Conservation (phyloP, 2,888 invertebrate species). For the Tortricodes alternella region DNA sequence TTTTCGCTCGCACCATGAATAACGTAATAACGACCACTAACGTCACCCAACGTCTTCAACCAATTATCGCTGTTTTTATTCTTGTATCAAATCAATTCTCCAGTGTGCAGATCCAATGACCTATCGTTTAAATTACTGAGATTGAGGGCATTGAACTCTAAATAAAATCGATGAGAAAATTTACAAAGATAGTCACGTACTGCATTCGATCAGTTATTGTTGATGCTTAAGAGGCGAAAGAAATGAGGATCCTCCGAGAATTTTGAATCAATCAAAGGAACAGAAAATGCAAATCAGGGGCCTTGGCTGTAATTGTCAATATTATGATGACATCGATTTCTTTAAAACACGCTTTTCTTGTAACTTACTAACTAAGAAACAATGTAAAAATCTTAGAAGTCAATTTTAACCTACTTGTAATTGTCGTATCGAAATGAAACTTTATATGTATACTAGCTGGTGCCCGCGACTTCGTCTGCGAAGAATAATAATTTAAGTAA, state of each 20-base stretch:
- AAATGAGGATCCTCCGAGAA: not conserved
- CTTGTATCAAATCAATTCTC: too few relatives aligned
- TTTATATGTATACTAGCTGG: too few relatives aligned
- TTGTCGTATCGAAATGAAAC: too few relatives aligned
- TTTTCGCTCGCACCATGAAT: not conserved
- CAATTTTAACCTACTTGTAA: too few relatives aligned
- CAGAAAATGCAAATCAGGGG: not conserved
- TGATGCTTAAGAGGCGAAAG: not conserved
- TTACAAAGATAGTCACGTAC: not conserved
- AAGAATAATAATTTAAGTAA: too few relatives aligned
- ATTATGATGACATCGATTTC: too few relatives aligned
- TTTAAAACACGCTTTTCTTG: too few relatives aligned
- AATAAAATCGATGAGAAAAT: constrained; percentile 12
- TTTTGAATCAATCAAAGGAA: not conserved
- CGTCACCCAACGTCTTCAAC: not conserved
- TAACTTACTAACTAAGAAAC: too few relatives aligned
- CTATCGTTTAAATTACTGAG: too few relatives aligned
- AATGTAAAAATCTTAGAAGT: too few relatives aligned
- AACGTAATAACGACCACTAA: not conserved
- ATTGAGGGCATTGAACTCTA: not conserved
- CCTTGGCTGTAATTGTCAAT: too few relatives aligned
- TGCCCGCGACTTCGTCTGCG: too few relatives aligned
- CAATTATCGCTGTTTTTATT: not conserved
- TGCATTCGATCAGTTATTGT: not conserved
- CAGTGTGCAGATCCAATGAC: not conserved